phyloP scores from a whole-genome alignment of 2,797 vertebrate species.

The Adrianichthys oophorus region DNA sequence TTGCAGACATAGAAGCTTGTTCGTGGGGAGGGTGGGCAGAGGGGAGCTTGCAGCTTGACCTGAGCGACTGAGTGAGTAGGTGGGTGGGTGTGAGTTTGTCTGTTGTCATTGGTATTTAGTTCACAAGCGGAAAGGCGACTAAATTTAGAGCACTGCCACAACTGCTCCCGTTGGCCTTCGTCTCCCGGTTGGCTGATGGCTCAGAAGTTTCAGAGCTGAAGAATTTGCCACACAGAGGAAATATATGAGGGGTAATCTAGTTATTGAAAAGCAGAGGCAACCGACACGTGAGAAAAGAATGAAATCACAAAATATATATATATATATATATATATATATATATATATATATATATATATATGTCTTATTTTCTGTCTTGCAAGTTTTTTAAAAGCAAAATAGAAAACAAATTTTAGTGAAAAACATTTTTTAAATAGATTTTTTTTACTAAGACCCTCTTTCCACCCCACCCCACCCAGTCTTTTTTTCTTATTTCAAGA shows the following conservation, averaged over 20 bases:
- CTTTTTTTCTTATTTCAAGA: too few relatives aligned
- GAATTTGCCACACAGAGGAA: not conserved
- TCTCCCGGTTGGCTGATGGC: conserved; percentile 21
- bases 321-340: too few relatives aligned
- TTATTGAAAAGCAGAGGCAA: too few relatives aligned
- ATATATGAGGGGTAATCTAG: not conserved
- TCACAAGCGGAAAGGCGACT: conserved; percentile 83
- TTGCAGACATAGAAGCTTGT: conserved; percentile 74
- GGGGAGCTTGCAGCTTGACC: conserved; percentile 35
- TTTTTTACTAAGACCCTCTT: too few relatives aligned
- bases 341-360: too few relatives aligned
- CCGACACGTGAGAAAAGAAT: too few relatives aligned
- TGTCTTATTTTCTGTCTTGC: too few relatives aligned
- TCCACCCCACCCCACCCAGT: too few relatives aligned
- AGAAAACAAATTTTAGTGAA: too few relatives aligned
- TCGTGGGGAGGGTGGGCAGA: conserved; percentile 41
- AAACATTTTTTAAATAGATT: too few relatives aligned
- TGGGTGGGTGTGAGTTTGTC: conserved; percentile 74
- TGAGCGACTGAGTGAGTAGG: conserved; percentile 42
- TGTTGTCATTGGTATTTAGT: conserved; percentile 87
- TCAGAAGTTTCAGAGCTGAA: conserved; percentile 16
- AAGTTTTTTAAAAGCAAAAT: too few relatives aligned
- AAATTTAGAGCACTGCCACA: conserved; percentile 85
- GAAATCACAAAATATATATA: too few relatives aligned
- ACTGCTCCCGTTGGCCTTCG: conserved; percentile 32